A percentile compares a stretch with the other conserved stretches of the same genome.
Conservation (phyloP, 2,888 invertebrate genomes). For the Xestia c-nigrum region DNA sequence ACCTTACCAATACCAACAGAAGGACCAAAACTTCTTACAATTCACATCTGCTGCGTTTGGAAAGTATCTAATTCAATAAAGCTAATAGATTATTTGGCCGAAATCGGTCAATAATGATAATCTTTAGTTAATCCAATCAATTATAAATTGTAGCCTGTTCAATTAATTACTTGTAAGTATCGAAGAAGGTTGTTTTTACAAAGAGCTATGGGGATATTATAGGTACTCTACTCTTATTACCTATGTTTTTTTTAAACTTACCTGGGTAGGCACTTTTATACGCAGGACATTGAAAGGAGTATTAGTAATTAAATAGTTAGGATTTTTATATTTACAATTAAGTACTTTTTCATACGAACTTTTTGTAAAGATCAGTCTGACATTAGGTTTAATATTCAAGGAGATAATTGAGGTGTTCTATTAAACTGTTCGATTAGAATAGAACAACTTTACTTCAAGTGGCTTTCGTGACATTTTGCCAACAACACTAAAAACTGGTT, state of each 20-base stretch:
- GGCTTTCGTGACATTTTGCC: slow-evolving; percentile 16
- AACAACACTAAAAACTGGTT: background rate
- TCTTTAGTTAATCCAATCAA: slow-evolving; percentile 39
- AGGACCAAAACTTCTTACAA: background rate
- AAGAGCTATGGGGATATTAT: background rate
- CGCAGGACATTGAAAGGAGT: too few relatives aligned
- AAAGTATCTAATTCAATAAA: slow-evolving; percentile 14
- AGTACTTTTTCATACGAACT: too few relatives aligned
- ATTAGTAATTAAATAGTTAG: too few relatives aligned
- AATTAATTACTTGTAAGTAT: slow-evolving; percentile 23
- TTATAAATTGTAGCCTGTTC: slow-evolving; percentile 17
- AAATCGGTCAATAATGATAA: slow-evolving; percentile 33
- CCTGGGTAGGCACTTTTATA: too few relatives aligned
- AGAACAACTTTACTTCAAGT: slow-evolving; percentile 2
- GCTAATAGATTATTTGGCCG: background rate
- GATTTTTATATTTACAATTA: too few relatives aligned
- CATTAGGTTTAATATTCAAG: background rate
- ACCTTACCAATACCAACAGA: background rate
- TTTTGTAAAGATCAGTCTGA: background rate
- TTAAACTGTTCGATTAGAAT: background rate
- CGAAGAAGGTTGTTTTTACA: background rate
- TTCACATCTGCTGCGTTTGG: background rate
- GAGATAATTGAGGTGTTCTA: background rate
- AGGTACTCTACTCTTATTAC: too few relatives aligned
- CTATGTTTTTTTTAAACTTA: too few relatives aligned